phyloP scores from a whole-genome alignment of 30 jellyfish, hydroid and myxozoan genomes.

The Catostylus mosaicus region DNA sequence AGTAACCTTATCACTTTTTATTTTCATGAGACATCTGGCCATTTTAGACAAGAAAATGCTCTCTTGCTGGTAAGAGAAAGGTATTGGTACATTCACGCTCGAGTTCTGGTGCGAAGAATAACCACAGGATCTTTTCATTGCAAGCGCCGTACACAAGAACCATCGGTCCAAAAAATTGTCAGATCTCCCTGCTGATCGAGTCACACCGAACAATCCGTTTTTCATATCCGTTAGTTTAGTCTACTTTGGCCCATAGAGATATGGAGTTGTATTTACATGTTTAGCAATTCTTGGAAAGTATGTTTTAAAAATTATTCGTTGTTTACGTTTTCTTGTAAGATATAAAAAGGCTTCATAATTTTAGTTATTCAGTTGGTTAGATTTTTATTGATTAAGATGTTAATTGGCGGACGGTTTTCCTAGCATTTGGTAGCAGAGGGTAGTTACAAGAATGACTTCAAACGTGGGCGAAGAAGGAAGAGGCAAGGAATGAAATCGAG shows the following conservation, averaged over 20 bases:
- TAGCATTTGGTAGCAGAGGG: neutral
- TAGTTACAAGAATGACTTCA: neutral
- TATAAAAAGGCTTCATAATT: no score
- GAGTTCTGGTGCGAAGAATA: conserved; percentile 27
- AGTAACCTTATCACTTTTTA: conserved; percentile 20
- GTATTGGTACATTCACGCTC: conserved; percentile 38
- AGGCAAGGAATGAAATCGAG: neutral
- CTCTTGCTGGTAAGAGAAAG: conserved; percentile 32
- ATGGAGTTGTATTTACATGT: conserved; percentile 34
- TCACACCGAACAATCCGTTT: conserved; percentile 39
- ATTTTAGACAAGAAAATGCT: conserved; percentile 25
- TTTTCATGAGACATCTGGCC: conserved; percentile 25
- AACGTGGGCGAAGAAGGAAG: neutral
- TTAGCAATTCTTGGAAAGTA: conserved; percentile 1
- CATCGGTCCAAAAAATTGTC: conserved; percentile 52
- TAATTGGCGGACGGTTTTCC: neutral
- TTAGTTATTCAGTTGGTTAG: no score
- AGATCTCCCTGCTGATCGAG: conserved; percentile 37
- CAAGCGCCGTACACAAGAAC: conserved; percentile 5
- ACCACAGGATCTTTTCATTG: conserved; percentile 19
- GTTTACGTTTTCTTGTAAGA: no score
- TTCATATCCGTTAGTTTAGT: conserved; percentile 17
- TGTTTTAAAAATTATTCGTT: no score
- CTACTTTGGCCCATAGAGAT: neutral
- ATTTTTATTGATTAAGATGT: neutral